Base-by-base conservation (phyloP, 2,113 vertebrate species). In the Atrichornis clamosus region DNA sequence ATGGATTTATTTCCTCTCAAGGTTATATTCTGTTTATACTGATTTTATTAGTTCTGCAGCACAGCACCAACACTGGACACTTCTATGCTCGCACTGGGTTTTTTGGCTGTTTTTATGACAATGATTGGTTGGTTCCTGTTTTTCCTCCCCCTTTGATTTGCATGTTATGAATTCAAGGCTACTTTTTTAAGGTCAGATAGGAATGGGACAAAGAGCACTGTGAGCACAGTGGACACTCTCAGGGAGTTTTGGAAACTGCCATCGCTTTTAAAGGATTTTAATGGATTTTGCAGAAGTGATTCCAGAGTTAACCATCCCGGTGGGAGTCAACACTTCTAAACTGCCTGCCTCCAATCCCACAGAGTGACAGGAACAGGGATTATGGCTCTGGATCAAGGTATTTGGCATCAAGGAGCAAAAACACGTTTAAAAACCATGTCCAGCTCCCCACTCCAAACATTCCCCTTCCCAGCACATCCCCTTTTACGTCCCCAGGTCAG, bases 1-100 rank as follows among this genome's bases (percentile, higher is more conserved):
- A 69, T 44, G 46, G 19, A 73, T 95, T 95, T 91, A 69, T 80
- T 70, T 67, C 59, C 58, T 59, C 82, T 79, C 86, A 95, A 93
- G 92, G 89, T 95, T 93, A 92, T 35, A 18, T 69, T 79, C 60
- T 69, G 64, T 76, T 94, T 58, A 32, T 35, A 7, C 44, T 50
- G 58, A 65, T 67, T 92, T 95, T 79, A 84, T 90, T 63, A 39
- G 44, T 42, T 50, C 68, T 87, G 68, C 58, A 94, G 74, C 60
- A 50, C 53, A 35, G 24, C 53, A 15, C 75, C 15, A 10, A 68
- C 58, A 47, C 9, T 17, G 72, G 76, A 13, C 56, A 41, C 49
- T 76, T 89, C 39, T 13, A 90, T 10, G 42, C 60, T 69, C 68
- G 28, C n/a, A 4, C 56, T 27, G 84, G 80, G 74, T 91, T 85